Conservation (phyloP, 2,888 invertebrate species). For the Nesidiocoris tenuis region DNA sequence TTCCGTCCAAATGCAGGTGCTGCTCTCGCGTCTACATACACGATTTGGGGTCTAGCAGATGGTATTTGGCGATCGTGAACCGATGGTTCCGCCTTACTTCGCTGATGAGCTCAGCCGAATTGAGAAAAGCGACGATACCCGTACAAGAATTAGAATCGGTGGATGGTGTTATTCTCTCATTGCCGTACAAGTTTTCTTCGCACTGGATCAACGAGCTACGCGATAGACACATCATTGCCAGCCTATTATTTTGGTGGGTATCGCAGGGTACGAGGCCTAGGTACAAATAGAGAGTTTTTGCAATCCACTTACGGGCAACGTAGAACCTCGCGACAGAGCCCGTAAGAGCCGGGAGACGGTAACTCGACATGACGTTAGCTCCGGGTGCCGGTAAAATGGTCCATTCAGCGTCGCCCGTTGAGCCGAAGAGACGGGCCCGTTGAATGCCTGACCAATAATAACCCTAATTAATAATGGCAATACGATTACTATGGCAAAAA, state of each 20-base stretch:
- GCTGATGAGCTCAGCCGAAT: background rate
- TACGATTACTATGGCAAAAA: no score
- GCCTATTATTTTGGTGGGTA: conserved; percentile 14
- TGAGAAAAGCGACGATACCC: background rate
- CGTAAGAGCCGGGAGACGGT: no score
- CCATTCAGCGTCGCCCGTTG: no score
- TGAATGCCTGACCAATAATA: no score
- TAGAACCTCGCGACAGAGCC: no score
- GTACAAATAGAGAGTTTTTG: background rate
- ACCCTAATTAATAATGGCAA: no score
- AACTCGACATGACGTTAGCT: no score
- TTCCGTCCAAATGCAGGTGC: background rate
- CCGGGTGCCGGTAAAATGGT: no score
- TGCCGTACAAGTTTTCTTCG: conserved; percentile 2
- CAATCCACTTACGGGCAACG: background rate
- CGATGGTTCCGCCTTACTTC: conserved; percentile 9
- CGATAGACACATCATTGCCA: background rate
- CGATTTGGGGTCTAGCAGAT: background rate
- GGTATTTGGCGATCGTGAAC: conserved; percentile 2
- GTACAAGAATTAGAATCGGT: conserved; percentile 6
- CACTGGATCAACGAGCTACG: conserved; percentile 22
- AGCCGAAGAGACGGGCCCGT: no score
- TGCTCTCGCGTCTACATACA: conserved; percentile 18
- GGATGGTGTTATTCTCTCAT: background rate
- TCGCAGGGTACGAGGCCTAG: background rate